Evolutionary conservation across 2,797 vertebrate genomes (phyloP).

Genomic region (Basileuterus tristriatus): DNA sequence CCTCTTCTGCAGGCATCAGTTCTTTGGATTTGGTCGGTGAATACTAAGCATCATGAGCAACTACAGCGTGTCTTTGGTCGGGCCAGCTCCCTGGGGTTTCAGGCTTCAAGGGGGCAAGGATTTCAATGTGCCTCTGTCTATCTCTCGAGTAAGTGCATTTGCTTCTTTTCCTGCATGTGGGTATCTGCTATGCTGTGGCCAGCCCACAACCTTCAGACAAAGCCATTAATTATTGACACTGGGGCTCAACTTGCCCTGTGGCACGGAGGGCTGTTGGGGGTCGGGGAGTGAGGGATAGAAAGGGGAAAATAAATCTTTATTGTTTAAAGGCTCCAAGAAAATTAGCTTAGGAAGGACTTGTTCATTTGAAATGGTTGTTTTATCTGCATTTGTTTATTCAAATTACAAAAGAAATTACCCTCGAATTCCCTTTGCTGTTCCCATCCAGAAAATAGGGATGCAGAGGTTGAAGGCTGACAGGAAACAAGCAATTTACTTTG

Average conservation of each 20-base stretch:
- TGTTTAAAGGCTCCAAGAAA: not conserved
- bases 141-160: conserved; percentile 88
- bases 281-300: not conserved
- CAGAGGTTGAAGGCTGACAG: not conserved
- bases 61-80: conserved; percentile 89
- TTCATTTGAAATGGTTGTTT: not conserved
- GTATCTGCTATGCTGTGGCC: not conserved
- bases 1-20: conserved; percentile 61
- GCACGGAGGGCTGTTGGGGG: not conserved
- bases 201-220: not conserved
- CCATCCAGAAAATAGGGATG: not conserved
- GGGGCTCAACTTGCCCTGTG: not conserved
- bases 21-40: conserved; percentile 53
- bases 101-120: conserved; percentile 98
- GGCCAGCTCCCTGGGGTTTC: conserved; percentile 97
- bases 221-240: not conserved
- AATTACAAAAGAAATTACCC: not conserved
- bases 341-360: not conserved
- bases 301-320: not conserved
- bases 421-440: not conserved
- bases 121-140: conserved; percentile 95
- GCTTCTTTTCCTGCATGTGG: not conserved
- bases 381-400: not conserved
- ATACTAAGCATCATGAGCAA: conserved; percentile 84
- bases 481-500: not conserved